Evolutionary conservation across 2,888 invertebrate genomes (phyloP), one percentile per base, ranked within the genome.

Genomic region (Aethes cnicana): DNA sequence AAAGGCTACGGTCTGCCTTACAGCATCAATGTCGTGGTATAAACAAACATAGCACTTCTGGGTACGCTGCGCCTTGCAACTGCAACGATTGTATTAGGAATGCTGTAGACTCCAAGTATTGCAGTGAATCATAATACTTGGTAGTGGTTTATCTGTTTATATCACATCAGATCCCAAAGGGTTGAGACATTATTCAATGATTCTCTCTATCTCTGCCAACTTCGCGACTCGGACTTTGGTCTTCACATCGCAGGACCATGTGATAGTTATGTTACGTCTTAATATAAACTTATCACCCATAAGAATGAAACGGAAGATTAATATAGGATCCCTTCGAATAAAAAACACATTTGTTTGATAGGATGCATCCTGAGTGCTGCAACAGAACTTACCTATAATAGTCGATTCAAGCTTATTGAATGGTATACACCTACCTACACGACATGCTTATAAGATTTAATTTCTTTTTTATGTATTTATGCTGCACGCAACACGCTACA

Each of bases 201-300:
- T 32, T 50, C 28, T 36, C 30, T 30, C 21, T 25, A 26, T 39
- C 39, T 32, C 39, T 52, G 52, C 52, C 52, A 52, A 52, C 32
- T 46, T 39, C 46, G 50, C 20, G 37, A 14, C 26, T 18, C 25
- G 26, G 30, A 52, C 52, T 39, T 52, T 39, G 52, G 39, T 32
- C 46, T 33, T 39, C 30, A 21, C 25, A 9, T 9, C 32, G 39
- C 39, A 39, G 44, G 32, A 46, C 50, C 43, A 11, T 43, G 36
- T 43, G 44, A 52, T 17, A 33, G 2, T 16, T 18, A 33, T 4
- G 21, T 6, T 28, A 26, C n/a, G n/a, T n/a, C n/a, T n/a, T n/a
- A n/a, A n/a, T n/a, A n/a, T n/a, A n/a, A n/a, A n/a, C n/a, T n/a
- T n/a, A n/a, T n/a, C n/a, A n/a, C n/a, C n/a, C n/a, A n/a, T 16